Base-by-base conservation (phyloP, 2,113 vertebrate species). In the Toxostoma redivivum region DNA sequence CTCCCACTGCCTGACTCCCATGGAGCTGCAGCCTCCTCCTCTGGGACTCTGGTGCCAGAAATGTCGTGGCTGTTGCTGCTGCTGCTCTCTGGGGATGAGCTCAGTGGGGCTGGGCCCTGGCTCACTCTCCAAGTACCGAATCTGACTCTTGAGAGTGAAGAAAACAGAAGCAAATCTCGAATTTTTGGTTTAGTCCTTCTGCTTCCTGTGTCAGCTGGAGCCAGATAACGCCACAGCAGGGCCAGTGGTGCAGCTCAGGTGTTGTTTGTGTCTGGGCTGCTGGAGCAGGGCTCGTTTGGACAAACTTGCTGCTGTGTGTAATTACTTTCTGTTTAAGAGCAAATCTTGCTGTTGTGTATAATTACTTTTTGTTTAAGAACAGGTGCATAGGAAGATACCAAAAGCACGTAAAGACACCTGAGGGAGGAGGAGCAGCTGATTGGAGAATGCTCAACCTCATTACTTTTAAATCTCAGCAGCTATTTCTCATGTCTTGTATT, bases 1-100 rank as follows among this genome's bases (percentile, higher is more conserved):
- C 28, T 83, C 27, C 35, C 2, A 2, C 37, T 2, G 22, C 44
- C 37, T 22, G 31, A 0, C 13, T 38, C 24, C 72, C 15, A 0
- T 16, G 64, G 38, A 45, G 47, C 4, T 48, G 42, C 51, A 38
- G 25, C 22, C n/a, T 18, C 33, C 30, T 51, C 40, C 58, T 10
- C 28, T 11, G 7, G 27, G 42, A 8, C 54, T 11, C 11, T 27
- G 8, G 4, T 20, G 77, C 50, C 40, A 8, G 2, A 3, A 37
- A 11, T 1, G 0, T 22, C 1, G 5, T 54, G 67, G 11, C 4
- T 53, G 57, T 3, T 15, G 33, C 47, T 51, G 80, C 65, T 81
- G 80, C 47, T 83, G 67, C 14, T 54, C 57, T 9, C 28, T 33
- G 73, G 45, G 53, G 9, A 2, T 0, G 4, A 24, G 69, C 66